Evolutionary conservation across 2,797 vertebrate genomes (phyloP).

Genomic region (Passerculus sandwichensis): DNA sequence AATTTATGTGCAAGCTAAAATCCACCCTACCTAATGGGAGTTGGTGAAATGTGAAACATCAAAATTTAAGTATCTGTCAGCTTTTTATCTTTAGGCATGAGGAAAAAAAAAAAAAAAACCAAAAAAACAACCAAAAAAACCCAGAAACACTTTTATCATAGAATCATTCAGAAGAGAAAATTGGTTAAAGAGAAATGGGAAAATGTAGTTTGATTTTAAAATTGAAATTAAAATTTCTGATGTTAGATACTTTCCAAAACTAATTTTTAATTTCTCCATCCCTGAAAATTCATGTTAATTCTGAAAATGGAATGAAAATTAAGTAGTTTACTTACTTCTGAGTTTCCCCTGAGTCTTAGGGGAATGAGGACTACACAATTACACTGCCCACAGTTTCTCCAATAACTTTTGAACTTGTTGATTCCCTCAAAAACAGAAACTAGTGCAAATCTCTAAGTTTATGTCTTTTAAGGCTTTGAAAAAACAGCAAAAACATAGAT

Average conservation of each 20-base stretch:
- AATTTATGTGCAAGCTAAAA: neutral
- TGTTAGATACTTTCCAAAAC: neutral
- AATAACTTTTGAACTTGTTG: neutral
- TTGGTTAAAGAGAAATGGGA: neutral
- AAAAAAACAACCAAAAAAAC: neutral
- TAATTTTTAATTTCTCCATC: neutral
- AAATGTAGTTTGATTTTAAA: neutral
- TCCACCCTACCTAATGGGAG: neutral
- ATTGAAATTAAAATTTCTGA: neutral
- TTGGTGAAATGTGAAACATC: neutral
- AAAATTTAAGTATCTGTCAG: neutral
- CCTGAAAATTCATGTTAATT: neutral
- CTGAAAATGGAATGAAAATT: neutral
- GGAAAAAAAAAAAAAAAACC: rapidly evolving
- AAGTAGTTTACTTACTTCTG: neutral
- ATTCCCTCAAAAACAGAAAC: neutral
- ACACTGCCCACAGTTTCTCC: neutral
- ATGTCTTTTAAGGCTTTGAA: neutral
- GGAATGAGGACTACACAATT: neutral
- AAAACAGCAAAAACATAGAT: neutral
- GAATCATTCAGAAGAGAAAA: neutral
- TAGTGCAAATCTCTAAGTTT: neutral
- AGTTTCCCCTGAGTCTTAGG: neutral
- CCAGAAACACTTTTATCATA: neutral
- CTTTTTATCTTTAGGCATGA: neutral